Evolutionary conservation across 2,797 vertebrate genomes (phyloP).

Genomic region (Coranthus polyacanthus): DNA sequence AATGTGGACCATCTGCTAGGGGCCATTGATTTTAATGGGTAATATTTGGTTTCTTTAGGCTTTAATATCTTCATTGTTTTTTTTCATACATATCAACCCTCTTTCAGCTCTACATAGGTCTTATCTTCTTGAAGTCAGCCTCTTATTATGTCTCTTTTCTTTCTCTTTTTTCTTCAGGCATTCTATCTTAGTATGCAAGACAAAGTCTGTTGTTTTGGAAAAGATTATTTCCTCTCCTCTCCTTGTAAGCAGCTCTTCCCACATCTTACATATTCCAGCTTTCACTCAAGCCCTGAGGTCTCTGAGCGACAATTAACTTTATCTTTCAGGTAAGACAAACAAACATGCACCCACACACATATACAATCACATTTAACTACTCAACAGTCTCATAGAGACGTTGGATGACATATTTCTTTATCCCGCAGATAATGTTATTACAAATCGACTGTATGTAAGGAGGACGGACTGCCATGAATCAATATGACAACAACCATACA

Average conservation of each 20-base stretch:
- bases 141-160: slow-evolving; percentile 27
- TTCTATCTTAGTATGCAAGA: slow-evolving; percentile 48
- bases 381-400: slow-evolving; percentile 41
- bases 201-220: slow-evolving; percentile 8
- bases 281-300: slow-evolving; percentile 38
- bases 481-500: slow-evolving; percentile 68
- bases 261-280: slow-evolving; percentile 25
- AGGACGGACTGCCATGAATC: slow-evolving; percentile 66
- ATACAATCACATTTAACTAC: slow-evolving; percentile 20
- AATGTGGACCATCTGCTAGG: slow-evolving; percentile 57
- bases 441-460: slow-evolving; percentile 66
- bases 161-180: slow-evolving; percentile 23
- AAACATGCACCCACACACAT: slow-evolving; percentile 19
- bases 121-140: slow-evolving; percentile 32
- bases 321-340: slow-evolving; percentile 40
- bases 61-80: slow-evolving; percentile 47
- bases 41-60: slow-evolving; percentile 50
- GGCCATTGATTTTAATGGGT: slow-evolving; percentile 58
- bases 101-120: slow-evolving; percentile 16
- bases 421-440: slow-evolving; percentile 69
- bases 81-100: background rate
- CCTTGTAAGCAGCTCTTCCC: slow-evolving; percentile 16
- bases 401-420: slow-evolving; percentile 50
- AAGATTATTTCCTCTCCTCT: slow-evolving; percentile 13
- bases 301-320: slow-evolving; percentile 43